Evolutionary conservation across 2,888 invertebrate genomes (phyloP), one percentile per base, ranked within the genome.

Genomic region (Metallyticus violacea): DNA sequence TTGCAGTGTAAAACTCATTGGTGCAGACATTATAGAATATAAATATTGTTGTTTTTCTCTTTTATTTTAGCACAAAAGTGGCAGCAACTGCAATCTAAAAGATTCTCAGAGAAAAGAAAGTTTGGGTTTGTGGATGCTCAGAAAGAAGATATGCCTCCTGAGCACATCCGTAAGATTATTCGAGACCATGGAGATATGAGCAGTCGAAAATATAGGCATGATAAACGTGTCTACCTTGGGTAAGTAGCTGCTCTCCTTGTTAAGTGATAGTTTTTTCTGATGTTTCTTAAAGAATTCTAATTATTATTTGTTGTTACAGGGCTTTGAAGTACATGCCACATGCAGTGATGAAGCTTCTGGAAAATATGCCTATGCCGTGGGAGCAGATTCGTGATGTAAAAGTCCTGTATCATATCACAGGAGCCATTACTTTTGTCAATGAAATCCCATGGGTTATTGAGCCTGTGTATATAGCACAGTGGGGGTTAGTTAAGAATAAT

Each of bases 301-400:
- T 79, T 26, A 7, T 25, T 5, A 28, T 81, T 88, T 87, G 80
- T 30, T 88, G 89, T 91, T 91, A 87, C 90, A 95, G 99, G 25
- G 99, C 99, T 3, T 92, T 99, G 82, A 99, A 99, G 91, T 99
- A 99, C 91, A 99, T 99, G 99, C 99, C 99, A 0, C 99, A 99
- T 93, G 99, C 99, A 7, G 99, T 99, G 6, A 96, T 99, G 94
- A 99, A 99, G 91, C 94, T 99, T 1, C 92, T 99, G 87, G 99
- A 99, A 92, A 99, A 99, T 92, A 99, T 99, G 99, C 99, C 99
- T 0, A 99, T 99, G 99, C 99, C 99, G 0, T 99, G 99, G 99
- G 99, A 99, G 92, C 99, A 99, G 93, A 99, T 99, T 88, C 94
- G 99, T 88, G 99, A 99, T 92, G 99, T 99, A 0, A 97, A 98